Conservation (phyloP, 2,797 vertebrate genomes). For the Galago senegalensis region DNA sequence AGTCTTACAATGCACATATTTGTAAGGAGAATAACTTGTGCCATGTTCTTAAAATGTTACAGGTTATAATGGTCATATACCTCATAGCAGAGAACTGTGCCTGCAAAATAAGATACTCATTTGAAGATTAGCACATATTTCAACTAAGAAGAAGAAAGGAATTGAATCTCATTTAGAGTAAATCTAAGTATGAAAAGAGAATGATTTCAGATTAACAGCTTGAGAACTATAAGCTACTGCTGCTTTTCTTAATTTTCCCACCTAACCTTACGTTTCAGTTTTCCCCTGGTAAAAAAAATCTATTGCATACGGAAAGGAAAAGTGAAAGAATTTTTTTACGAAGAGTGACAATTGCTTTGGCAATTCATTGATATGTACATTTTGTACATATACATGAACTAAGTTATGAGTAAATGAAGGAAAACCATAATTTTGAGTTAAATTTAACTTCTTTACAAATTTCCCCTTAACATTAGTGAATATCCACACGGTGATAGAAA, state of each 20-base stretch:
- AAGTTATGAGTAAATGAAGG: not conserved
- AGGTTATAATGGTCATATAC: not conserved
- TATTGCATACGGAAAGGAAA: constrained; percentile 10
- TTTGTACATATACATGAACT: not conserved
- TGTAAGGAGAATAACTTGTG: not conserved
- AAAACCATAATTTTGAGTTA: constrained; percentile 35
- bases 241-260: not conserved
- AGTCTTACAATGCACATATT: not conserved
- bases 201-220: not conserved
- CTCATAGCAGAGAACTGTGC: not conserved
- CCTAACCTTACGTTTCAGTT: not conserved
- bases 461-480: constrained; percentile 53
- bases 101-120: not conserved
- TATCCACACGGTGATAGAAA: not conserved
- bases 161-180: not conserved
- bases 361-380: not conserved
- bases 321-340: not conserved
- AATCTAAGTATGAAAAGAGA: constrained; percentile 31
- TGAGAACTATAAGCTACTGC: not conserved
- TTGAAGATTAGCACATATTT: not conserved
- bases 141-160: not conserved
- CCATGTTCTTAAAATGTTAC: not conserved
- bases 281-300: not conserved
- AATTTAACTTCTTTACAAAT: constrained; percentile 28
- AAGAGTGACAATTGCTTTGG: not conserved